These are phyloP conservation scores for Phrynocephalus forsythii DNA, from an alignment of 2,797 vertebrate genomes.

Conservation along the genomic window DNA sequence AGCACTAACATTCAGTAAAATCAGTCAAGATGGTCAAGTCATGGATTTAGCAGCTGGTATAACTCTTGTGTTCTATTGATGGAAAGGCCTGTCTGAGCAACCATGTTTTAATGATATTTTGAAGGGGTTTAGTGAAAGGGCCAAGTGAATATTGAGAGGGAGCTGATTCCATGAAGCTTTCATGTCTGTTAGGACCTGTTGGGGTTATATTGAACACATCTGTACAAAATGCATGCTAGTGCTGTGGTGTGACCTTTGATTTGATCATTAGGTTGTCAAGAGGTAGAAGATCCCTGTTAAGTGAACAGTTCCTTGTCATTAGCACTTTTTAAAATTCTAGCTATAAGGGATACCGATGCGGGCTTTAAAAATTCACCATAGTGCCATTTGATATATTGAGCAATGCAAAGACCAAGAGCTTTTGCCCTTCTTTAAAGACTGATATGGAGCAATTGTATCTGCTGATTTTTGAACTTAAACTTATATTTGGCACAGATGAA, in stretches of 20 bases:
- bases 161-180: no score
- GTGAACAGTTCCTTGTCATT: neutral
- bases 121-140: no score
- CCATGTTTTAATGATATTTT: no score
- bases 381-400: neutral
- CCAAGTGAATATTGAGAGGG: no score
- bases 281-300: neutral
- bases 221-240: neutral
- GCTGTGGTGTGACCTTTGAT: neutral
- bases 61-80: no score
- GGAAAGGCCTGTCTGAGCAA: no score
- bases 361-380: neutral
- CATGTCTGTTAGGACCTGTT: neutral
- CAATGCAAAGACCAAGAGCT: neutral
- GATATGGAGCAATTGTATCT: neutral
- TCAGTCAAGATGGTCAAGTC: no score
- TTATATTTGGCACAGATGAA: neutral
- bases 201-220: neutral
- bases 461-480: neutral
- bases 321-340: neutral
- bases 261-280: neutral
- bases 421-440: neutral
- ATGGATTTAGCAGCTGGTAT: no score
- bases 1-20: no score
- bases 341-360: neutral